Evolutionary conservation across 2,888 invertebrate species (phyloP).

Genomic region (Dendrolimus pini): DNA sequence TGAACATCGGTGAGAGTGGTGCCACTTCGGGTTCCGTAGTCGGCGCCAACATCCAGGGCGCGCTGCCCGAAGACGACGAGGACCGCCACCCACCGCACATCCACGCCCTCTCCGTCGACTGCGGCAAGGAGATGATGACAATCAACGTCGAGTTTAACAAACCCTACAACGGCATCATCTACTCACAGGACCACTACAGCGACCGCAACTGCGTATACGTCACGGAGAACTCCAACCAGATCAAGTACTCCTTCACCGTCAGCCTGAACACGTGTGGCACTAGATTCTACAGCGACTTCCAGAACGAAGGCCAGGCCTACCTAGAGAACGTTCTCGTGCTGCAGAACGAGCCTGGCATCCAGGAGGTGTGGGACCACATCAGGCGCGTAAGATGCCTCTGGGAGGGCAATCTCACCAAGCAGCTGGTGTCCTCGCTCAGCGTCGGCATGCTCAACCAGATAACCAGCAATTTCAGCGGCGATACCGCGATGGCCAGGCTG

Average conservation of each 20-base stretch:
- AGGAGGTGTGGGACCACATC: constrained; percentile 87
- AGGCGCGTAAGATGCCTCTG: constrained; percentile 86
- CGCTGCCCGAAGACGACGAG: constrained; percentile 64
- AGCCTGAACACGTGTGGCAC: constrained; percentile 86
- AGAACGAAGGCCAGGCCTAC: constrained; percentile 86
- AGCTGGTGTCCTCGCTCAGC: constrained; percentile 83
- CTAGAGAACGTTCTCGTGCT: constrained; percentile 86
- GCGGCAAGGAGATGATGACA: constrained; percentile 89
- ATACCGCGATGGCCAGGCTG: constrained; percentile 86
- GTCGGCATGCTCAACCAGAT: constrained; percentile 89
- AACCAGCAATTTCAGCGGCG: constrained; percentile 90
- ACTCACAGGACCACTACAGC: constrained; percentile 84
- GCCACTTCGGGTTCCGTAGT: neutral
- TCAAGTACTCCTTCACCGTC: constrained; percentile 84
- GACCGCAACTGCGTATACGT: constrained; percentile 85
- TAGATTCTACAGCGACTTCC: constrained; percentile 86
- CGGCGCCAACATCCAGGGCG: neutral
- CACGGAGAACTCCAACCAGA: constrained; percentile 80
- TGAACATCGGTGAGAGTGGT: neutral
- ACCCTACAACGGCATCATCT: constrained; percentile 85
- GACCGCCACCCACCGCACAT: constrained; percentile 85
- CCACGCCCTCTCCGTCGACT: constrained; percentile 84
- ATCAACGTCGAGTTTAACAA: constrained; percentile 87
- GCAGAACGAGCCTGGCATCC: constrained; percentile 86
- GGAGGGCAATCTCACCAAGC: constrained; percentile 88